Evolutionary conservation across 2,113 vertebrate species (phyloP).

Genomic region (Odontesthes bonariensis): DNA sequence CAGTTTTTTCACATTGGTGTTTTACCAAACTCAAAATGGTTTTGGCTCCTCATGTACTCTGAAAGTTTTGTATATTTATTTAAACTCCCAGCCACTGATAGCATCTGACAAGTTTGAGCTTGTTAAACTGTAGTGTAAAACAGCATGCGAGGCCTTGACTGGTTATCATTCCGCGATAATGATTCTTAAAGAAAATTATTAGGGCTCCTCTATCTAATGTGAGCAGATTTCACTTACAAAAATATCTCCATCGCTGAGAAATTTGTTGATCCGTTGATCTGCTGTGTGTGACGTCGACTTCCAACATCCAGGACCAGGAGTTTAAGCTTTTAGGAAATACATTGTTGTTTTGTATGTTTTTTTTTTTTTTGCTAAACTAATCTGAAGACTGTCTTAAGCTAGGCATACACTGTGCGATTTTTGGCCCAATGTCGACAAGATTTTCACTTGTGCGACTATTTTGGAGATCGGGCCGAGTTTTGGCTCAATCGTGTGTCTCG

Average conservation of each 20-base stretch:
- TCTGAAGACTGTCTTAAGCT: slow-evolving; percentile 12
- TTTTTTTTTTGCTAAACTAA: slow-evolving; percentile 24
- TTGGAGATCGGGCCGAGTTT: no score
- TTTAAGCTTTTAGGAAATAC: not conserved
- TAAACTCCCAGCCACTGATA: not conserved
- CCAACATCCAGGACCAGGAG: not conserved
- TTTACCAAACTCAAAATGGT: not conserved
- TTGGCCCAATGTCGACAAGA: no score
- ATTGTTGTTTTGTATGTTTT: not conserved
- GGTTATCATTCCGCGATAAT: not conserved
- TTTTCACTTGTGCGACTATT: no score
- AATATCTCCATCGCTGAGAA: not conserved
- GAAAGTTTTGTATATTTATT: slow-evolving; percentile 6
- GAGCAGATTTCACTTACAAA: not conserved
- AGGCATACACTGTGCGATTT: no score
- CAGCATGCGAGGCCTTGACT: not conserved
- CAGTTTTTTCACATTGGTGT: not conserved
- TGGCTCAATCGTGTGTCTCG: no score
- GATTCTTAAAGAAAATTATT: not conserved
- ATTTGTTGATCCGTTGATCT: not conserved
- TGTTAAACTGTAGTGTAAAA: not conserved
- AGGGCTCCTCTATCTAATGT: not conserved
- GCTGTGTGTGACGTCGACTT: not conserved
- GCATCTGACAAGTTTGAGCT: not conserved
- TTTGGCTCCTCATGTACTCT: not conserved